Conservation (phyloP, 1,140 invertebrate species). For the Tetramorium parvispinum region DNA sequence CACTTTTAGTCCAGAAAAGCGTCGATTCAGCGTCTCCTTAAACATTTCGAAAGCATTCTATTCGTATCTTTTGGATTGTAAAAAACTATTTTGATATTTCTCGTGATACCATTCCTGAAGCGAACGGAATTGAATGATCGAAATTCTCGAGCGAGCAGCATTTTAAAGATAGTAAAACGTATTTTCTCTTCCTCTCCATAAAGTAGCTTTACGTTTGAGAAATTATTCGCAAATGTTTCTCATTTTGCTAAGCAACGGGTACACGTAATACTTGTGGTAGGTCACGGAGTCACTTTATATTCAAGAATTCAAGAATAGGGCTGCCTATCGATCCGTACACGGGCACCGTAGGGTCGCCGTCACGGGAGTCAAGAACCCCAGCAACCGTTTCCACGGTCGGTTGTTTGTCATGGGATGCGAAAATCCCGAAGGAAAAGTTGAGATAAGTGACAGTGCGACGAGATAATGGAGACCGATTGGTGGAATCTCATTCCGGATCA, state of each 20-base stretch:
- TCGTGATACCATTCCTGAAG: neutral
- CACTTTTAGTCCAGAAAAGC: neutral
- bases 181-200: neutral
- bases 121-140: neutral
- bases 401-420: slow-evolving; percentile 71
- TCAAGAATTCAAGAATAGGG: slow-evolving; percentile 66
- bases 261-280: slow-evolving; percentile 55
- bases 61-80: neutral
- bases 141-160: neutral
- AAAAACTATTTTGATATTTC: neutral
- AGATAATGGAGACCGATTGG: slow-evolving; percentile 87
- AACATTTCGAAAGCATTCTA: neutral
- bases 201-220: neutral
- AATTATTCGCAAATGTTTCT: neutral
- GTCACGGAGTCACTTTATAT: slow-evolving; percentile 60
- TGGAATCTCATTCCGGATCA: slow-evolving; percentile 87
- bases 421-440: slow-evolving; percentile 42
- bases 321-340: slow-evolving; percentile 77
- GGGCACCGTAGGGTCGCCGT: slow-evolving; percentile 63
- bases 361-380: slow-evolving; percentile 73
- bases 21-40: neutral
- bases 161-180: neutral
- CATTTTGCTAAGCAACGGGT: neutral
- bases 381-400: slow-evolving; percentile 80
- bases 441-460: slow-evolving; percentile 34